These are phyloP conservation scores for Drosophila nannoptera DNA, from an alignment of 1,140 invertebrate species.

Conservation along the genomic window DNA sequence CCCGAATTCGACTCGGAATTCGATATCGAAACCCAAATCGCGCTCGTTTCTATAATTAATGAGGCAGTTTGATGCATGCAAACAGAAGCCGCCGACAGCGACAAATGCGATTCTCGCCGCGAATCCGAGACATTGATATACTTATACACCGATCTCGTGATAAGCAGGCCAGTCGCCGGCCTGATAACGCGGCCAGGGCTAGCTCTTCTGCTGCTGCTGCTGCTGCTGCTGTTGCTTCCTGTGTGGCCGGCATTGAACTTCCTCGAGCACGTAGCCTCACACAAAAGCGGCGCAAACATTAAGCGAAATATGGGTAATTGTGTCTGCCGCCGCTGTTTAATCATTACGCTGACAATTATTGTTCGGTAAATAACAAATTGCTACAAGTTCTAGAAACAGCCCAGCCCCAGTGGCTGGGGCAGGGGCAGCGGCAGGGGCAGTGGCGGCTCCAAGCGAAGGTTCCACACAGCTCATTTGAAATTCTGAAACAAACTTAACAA, in stretches of 20 bases:
- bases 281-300: conserved; percentile 31
- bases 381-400: conserved; percentile 58
- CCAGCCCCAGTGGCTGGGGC: too few relatives aligned
- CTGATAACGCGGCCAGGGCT: conserved; percentile 67
- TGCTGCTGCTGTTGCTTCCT: too few relatives aligned
- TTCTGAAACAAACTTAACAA: conserved; percentile 43
- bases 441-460: conserved; percentile 46
- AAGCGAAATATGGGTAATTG: conserved; percentile 69
- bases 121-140: conserved; percentile 11
- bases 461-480: conserved; percentile 55
- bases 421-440: neutral
- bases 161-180: conserved; percentile 34
- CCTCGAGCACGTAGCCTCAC: conserved; percentile 31
- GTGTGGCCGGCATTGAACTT: conserved; percentile 64
- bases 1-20: neutral
- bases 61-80: conserved; percentile 49
- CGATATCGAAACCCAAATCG: conserved; percentile 39
- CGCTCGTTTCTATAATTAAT: conserved; percentile 61
- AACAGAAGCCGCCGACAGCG: conserved; percentile 13
- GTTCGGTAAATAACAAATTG: conserved; percentile 47
- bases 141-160: conserved; percentile 24
- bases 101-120: conserved; percentile 29
- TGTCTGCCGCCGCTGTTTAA: conserved; percentile 44
- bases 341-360: conserved; percentile 60
- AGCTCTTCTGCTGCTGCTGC: too few relatives aligned